Percentiles rank a stretch among this genome's conserved stretches.
These are phyloP conservation scores for Eptatretus atami DNA, from an alignment of 2,797 vertebrate species.

Conservation along the genomic window DNA sequence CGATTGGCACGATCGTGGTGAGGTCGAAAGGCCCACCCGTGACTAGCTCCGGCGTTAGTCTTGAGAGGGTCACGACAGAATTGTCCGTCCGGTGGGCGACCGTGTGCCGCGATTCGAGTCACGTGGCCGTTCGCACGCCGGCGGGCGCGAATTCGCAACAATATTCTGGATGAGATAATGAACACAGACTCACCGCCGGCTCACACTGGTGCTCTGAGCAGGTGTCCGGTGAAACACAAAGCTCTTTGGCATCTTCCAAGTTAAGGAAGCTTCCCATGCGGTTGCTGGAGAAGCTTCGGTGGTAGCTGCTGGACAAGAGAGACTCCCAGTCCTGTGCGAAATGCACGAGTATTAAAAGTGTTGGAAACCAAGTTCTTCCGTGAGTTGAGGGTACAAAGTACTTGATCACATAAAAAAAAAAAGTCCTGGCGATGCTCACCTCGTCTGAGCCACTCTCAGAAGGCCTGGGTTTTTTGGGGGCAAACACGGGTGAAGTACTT, in stretches of 20 bases:
- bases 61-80: too few species aligned
- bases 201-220: too few species aligned
- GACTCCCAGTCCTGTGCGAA: slow-evolving; percentile 57
- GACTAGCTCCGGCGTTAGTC: too few species aligned
- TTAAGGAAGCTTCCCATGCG: slow-evolving; percentile 20
- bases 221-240: too few species aligned
- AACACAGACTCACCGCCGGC: too few species aligned
- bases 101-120: too few species aligned
- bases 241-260: slow-evolving; percentile 16
- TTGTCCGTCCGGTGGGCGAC: too few species aligned
- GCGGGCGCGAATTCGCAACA: too few species aligned
- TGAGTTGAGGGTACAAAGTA: neutral
- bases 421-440: slow-evolving; percentile 16
- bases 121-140: too few species aligned
- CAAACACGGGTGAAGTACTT: slow-evolving; percentile 80
- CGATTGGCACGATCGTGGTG: too few species aligned
- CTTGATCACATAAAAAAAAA: neutral
- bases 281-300: slow-evolving; percentile 35
- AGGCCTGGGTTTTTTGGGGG: slow-evolving; percentile 76
- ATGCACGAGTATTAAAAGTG: neutral
- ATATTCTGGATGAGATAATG: too few species aligned
- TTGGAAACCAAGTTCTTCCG: neutral
- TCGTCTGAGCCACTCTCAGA: slow-evolving; percentile 81
- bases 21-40: too few species aligned
- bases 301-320: slow-evolving; percentile 44